Base-by-base conservation (phyloP, 2,888 invertebrate genomes). In the Drosophila quasianomalipes region DNA sequence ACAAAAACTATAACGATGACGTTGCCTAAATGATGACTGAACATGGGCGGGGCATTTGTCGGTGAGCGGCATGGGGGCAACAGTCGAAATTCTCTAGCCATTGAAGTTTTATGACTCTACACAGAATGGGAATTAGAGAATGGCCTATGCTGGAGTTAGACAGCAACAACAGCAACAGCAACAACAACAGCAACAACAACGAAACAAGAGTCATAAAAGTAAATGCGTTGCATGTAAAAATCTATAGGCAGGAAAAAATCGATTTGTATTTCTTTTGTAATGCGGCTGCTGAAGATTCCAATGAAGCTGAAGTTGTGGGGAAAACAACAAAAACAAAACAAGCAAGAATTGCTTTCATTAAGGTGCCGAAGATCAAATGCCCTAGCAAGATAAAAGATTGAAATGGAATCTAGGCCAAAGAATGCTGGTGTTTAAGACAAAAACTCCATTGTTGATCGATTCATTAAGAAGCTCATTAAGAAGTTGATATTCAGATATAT, bases 221-320 rank as follows among this genome's bases (percentile, higher is more conserved):
- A 85, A 88, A 85, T 83, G 67, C 58, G 83, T 79, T 81, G 79
- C 83, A 84, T 83, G 82, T 59, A 68, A 62, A 57, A 65, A 76
- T 71, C 30, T 61, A 74, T 52, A 30, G n/a, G 53, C 39, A 52
- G 57, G 66, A 74, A 80, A 80, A 87, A 85, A 85, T 85, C 89
- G 89, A 89, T 85, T 89, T 85, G 85, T 89, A 74, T 66, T 82
- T 82, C 73, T 71, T 74, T 74, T 74, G 68, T 75, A 49, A 55
- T 73, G 58, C 61, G 63, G 47, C 63, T 66, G 55, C 52, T 78
- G 70, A 70, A 76, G 72, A 75, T 66, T 76, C 82, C 65, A 69
- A 55, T 47, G 65, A 63, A 79, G 35, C 70, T 57, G 26, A 19
- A 30, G 47, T 55, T 55, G 35, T 1, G 9, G 16, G n/a, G 31